These are phyloP conservation scores for Apostichopus leukothele DNA, from an alignment of 53 echinoderm and acorn worm genomes.

Conservation along the genomic window DNA sequence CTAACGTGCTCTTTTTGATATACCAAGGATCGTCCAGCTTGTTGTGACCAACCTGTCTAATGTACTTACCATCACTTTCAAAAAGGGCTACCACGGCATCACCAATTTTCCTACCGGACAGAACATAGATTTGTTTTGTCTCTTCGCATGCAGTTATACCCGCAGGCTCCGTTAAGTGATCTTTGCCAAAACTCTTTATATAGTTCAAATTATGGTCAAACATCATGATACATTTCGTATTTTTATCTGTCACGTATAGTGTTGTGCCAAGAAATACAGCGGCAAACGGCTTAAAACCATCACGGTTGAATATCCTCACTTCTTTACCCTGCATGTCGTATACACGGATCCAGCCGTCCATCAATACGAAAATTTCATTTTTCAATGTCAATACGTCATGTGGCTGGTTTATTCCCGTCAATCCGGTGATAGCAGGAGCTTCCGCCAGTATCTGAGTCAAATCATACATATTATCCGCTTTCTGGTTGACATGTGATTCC, in stretches of 20 bases:
- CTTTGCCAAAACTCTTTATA: neutral
- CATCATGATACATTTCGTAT: neutral
- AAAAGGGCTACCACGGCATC: neutral
- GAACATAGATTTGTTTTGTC: neutral
- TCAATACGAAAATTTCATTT: neutral
- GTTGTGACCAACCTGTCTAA: neutral
- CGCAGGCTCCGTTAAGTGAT: neutral
- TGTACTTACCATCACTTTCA: neutral
- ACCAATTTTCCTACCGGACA: neutral
- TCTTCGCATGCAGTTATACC: neutral
- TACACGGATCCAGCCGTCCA: neutral
- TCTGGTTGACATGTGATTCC: no score
- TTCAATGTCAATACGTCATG: neutral
- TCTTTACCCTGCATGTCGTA: neutral
- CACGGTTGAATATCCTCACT: neutral
- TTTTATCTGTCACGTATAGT: neutral
- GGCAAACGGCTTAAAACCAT: neutral
- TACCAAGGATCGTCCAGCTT: neutral
- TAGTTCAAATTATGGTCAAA: neutral
- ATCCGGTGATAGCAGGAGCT: neutral
- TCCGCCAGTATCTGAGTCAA: no score
- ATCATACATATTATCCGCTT: no score
- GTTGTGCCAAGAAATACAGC: neutral
- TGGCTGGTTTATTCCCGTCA: neutral
- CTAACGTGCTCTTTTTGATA: no score